Percentiles rank a stretch among this genome's conserved stretches.
Evolutionary conservation across 2,888 invertebrate genomes (phyloP).

Genomic region (Emesis castigata): DNA sequence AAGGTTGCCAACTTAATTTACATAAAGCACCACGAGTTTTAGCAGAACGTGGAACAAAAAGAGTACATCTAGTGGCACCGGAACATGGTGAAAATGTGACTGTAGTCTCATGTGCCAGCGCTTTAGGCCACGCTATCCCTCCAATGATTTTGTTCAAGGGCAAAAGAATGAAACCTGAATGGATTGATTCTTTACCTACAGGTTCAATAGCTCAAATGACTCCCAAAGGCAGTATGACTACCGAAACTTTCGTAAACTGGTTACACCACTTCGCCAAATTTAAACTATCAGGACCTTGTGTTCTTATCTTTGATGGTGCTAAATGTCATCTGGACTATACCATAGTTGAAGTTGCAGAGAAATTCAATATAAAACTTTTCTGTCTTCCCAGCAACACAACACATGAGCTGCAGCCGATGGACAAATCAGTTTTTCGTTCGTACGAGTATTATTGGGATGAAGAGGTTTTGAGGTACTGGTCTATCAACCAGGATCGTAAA

Average conservation of each 20-base stretch:
- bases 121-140: slow-evolving; percentile 35
- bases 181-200: slow-evolving; percentile 40
- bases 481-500: slow-evolving; percentile 56
- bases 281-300: not conserved
- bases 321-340: slow-evolving; percentile 39
- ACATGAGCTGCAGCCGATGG: slow-evolving; percentile 72
- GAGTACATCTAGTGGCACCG: slow-evolving; percentile 45
- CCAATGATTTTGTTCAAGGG: slow-evolving; percentile 19
- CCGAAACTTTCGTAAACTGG: slow-evolving; percentile 12
- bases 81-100: slow-evolving; percentile 56
- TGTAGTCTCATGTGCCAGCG: slow-evolving; percentile 53
- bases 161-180: slow-evolving; percentile 44
- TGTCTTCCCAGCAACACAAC: slow-evolving; percentile 5
- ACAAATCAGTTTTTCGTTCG: slow-evolving; percentile 71
- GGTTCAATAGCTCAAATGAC: slow-evolving; percentile 40
- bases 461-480: slow-evolving; percentile 70
- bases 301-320: slow-evolving; percentile 31
- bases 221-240: slow-evolving; percentile 42
- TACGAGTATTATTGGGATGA: slow-evolving; percentile 74
- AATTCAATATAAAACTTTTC: slow-evolving; percentile 3
- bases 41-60: slow-evolving; percentile 49
- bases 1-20: slow-evolving; percentile 40
- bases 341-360: slow-evolving; percentile 14
- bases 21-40: slow-evolving; percentile 53
- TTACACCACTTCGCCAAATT: not conserved